Evolutionary conservation across 2,888 invertebrate species (phyloP), one percentile per base, ranked within the genome.

Genomic region (Agriotes lineatus): DNA sequence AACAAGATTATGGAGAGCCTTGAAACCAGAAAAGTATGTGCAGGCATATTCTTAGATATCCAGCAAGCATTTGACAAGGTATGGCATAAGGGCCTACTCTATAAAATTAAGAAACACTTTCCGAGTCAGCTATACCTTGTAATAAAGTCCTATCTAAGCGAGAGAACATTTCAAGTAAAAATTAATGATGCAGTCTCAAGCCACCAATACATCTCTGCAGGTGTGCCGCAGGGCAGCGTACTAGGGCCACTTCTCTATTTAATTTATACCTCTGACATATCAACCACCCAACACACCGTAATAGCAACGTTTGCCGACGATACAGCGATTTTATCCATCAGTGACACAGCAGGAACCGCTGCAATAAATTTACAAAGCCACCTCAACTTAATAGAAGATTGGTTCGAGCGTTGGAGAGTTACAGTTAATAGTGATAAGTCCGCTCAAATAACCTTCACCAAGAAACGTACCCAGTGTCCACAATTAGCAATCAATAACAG

Each of bases 381-480:
- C 7, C 19, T 66, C 44, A 39, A 66, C n/a, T 10, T 45, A 50
- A 10, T 50, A 12, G 10, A 62, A 5, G 37, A 42, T 16, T 73
- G 73, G 70, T 25, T 66, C 7, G 42, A 71, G 0, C 71, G 61
- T 42, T 74, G 73, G 71, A 42, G n/a, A n/a, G n/a, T n/a, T n/a
- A n/a, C n/a, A n/a, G n/a, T n/a, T n/a, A n/a, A n/a, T n/a, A n/a
- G n/a, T 63, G 16, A 71, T 72, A 5, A 12, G 39, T 39, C 39
- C 4, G n/a, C n/a, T n/a, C n/a, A n/a, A n/a, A n/a, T n/a, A n/a
- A n/a, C n/a, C n/a, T n/a, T n/a, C n/a, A n/a, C 3, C n/a, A 12
- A n/a, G 14, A 39, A 39, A 4, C 39, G 3, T 39, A 7, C 4
- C 10, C 10, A 39, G n/a, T 39, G 4, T 9, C 4, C 39, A 7